phyloP scores from a whole-genome alignment of 2,113 vertebrate species.

The Rousettus leschenaultii region DNA sequence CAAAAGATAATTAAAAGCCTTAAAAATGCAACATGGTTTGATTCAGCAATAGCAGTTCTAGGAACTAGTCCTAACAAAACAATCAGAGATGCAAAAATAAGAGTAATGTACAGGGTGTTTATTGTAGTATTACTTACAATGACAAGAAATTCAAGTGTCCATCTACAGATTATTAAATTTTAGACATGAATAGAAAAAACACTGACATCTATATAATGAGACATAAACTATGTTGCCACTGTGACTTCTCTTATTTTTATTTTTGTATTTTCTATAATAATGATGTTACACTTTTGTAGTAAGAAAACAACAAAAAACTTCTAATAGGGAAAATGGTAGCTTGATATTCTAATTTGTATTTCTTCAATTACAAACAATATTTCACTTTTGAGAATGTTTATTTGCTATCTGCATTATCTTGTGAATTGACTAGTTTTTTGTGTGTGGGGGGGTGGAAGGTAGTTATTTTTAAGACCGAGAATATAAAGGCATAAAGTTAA shows the following conservation, averaged over 20 bases:
- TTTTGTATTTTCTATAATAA: constrained; percentile 33
- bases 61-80: constrained; percentile 13
- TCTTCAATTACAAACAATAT: neutral
- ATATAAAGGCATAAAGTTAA: neutral
- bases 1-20: neutral
- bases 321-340: neutral
- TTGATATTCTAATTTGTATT: constrained; percentile 15
- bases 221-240: neutral
- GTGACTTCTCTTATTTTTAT: neutral
- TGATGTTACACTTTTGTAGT: neutral
- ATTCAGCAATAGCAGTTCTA: constrained; percentile 3
- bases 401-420: constrained; percentile 2
- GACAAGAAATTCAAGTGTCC: neutral
- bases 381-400: constrained; percentile 1
- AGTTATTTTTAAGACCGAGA: neutral
- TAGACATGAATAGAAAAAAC: neutral
- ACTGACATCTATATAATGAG: neutral
- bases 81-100: neutral
- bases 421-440: neutral
- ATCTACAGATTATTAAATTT: neutral
- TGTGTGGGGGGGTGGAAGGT: neutral
- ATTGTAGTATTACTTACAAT: neutral
- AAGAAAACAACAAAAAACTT: neutral
- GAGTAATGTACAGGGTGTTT: neutral
- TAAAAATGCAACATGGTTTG: neutral